Conservation (phyloP, 1,140 invertebrate species). For the Chironomus striatipennis region DNA sequence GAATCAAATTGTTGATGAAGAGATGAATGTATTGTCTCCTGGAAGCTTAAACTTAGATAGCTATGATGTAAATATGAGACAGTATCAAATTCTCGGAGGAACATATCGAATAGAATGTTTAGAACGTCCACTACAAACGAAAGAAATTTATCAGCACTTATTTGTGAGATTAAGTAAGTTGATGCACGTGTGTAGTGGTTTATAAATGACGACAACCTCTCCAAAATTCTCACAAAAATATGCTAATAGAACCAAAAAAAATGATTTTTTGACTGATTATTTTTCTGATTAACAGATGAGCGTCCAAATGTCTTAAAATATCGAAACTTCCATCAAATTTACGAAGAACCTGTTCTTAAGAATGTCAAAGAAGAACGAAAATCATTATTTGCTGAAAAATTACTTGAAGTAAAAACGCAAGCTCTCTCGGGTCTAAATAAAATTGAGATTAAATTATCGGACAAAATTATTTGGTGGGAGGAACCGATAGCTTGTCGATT, state of each 20-base stretch:
- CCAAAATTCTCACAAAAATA: neutral
- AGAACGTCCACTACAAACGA: neutral
- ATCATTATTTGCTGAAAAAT: neutral
- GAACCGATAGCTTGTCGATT: neutral
- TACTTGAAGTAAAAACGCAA: neutral
- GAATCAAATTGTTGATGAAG: neutral
- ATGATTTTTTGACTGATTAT: neutral
- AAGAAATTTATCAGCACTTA: neutral
- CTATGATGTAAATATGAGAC: conserved; percentile 1
- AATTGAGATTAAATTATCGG: neutral
- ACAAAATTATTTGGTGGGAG: neutral
- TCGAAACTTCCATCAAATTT: neutral
- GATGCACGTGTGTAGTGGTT: neutral
- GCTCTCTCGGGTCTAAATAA: neutral
- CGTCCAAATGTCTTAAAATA: neutral
- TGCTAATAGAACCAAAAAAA: neutral
- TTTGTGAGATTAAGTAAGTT: conserved; percentile 12
- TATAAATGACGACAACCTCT: neutral
- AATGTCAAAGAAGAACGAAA: neutral
- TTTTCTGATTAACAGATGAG: neutral
- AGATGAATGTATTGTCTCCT: neutral
- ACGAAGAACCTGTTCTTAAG: neutral
- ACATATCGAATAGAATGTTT: neutral
- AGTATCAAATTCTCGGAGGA: conserved; percentile 1
- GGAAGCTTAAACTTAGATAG: neutral